Evolutionary conservation across 2,888 invertebrate genomes (phyloP), one percentile per base, ranked within the genome.

Genomic region (Prosopocoilus inquinatus): DNA sequence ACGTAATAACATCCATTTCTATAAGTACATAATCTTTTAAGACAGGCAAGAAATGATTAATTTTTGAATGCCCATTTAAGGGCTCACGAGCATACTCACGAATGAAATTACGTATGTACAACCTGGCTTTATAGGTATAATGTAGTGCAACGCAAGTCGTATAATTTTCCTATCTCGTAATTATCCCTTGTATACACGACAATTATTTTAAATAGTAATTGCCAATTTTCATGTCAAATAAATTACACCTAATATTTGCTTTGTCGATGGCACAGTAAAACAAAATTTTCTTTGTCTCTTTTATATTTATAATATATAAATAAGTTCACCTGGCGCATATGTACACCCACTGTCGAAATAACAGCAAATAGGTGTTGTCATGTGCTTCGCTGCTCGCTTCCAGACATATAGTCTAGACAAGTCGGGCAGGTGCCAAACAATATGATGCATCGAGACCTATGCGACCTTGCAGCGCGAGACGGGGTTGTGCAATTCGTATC

Each of bases 361-460:
- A 39, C 49, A 49, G 47, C 13, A 34, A 41, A 49, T 49, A 53
- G 52, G 53, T 53, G 46, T 41, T 55, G 61, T 62, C 62, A 63
- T 59, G 62, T 63, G 60, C 57, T 61, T 57, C 52, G 60, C 57
- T 59, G 58, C 58, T 55, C 51, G 45, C 49, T 48, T 49, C 61
- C 63, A 65, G 65, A 65, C 65, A 58, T 52, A 54, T 52, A 61
- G 64, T 65, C 65, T 64, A 64, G 65, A 66, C 66, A 49, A 54
- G 53, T 50, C 63, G 62, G 62, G 60, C 65, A 66, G 66, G 64
- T 66, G 66, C 66, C 63, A 60, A 66, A 66, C 66, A 64, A 66
- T 64, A 64, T 64, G 65, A 66, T 63, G 62, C 63, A 65, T 64
- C 61, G 63, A 53, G 52, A 49, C 52, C 56, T 39, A 32, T 43